phyloP scores from a whole-genome alignment of 2,888 invertebrate species.

The Thymelicus acteon region DNA sequence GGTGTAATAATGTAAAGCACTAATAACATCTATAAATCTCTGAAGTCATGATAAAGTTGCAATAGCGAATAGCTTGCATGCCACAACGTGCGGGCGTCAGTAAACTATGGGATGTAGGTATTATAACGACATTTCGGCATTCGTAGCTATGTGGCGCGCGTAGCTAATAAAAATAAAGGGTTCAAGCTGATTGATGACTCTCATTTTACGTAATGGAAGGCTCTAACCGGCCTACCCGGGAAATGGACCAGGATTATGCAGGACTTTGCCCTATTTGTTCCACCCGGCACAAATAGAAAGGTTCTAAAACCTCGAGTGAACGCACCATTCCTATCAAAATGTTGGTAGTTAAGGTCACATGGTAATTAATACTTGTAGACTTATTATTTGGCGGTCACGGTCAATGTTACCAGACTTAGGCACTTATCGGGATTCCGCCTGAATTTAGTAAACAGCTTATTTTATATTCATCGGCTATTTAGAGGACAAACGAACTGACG shows the following conservation, averaged over 20 bases:
- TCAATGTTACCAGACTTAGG: background rate
- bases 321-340: too few relatives aligned
- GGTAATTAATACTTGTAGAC: background rate
- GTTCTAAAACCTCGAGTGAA: too few relatives aligned
- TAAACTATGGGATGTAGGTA: background rate
- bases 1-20: background rate
- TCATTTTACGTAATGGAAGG: background rate
- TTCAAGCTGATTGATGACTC: background rate
- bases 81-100: background rate
- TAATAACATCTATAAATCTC: background rate
- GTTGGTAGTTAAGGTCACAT: background rate
- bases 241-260: background rate
- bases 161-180: constrained; percentile 1
- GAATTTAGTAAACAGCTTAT: background rate
- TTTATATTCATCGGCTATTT: background rate
- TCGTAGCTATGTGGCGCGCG: background rate
- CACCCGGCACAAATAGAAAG: too few relatives aligned
- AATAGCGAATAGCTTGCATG: background rate
- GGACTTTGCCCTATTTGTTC: background rate
- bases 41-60: background rate
- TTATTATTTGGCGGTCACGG: background rate
- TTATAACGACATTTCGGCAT: background rate
- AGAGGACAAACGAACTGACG: too few relatives aligned
- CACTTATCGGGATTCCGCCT: background rate
- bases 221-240: background rate